Conservation (phyloP, 1,140 invertebrate species). For the Drepana arcuata region DNA sequence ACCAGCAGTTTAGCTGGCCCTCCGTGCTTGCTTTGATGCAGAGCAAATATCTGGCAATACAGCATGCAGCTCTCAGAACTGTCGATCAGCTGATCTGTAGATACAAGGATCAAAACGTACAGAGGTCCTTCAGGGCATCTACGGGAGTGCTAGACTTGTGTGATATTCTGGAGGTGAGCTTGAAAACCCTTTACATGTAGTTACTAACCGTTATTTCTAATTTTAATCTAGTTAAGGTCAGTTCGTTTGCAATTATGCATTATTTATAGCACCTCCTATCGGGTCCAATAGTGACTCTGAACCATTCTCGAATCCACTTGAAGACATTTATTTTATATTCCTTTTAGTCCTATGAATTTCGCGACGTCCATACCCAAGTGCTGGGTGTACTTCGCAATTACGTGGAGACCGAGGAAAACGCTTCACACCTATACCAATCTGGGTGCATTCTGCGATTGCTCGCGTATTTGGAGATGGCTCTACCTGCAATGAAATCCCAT, state of each 20-base stretch:
- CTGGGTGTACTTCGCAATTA: conserved; percentile 45
- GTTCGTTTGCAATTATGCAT: too few relatives aligned
- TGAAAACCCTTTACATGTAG: too few relatives aligned
- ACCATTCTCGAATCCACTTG: too few relatives aligned
- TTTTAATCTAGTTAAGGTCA: too few relatives aligned
- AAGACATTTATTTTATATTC: too few relatives aligned
- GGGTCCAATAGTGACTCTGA: too few relatives aligned
- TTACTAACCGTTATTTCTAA: too few relatives aligned
- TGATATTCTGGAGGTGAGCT: conserved; percentile 53
- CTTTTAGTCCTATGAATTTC: conserved; percentile 50
- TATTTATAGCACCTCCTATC: too few relatives aligned
- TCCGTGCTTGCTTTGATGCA: conserved; percentile 51
- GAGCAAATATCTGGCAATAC: conserved; percentile 52
- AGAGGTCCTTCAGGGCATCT: conserved; percentile 51
- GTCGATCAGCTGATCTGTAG: conserved; percentile 53
- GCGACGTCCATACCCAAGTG: conserved; percentile 49
- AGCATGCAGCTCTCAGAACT: conserved; percentile 46
- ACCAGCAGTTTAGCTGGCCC: conserved; percentile 55
- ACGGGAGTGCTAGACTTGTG: conserved; percentile 58
- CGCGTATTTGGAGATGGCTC: conserved; percentile 57
- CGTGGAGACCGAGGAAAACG: conserved; percentile 54
- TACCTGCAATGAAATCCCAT: conserved; percentile 52
- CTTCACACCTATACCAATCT: conserved; percentile 42
- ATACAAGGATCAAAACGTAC: conserved; percentile 48
- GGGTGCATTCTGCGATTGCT: conserved; percentile 48